These are phyloP conservation scores for Iguana delicatissima DNA, from an alignment of 2,797 vertebrate species.

Conservation along the genomic window DNA sequence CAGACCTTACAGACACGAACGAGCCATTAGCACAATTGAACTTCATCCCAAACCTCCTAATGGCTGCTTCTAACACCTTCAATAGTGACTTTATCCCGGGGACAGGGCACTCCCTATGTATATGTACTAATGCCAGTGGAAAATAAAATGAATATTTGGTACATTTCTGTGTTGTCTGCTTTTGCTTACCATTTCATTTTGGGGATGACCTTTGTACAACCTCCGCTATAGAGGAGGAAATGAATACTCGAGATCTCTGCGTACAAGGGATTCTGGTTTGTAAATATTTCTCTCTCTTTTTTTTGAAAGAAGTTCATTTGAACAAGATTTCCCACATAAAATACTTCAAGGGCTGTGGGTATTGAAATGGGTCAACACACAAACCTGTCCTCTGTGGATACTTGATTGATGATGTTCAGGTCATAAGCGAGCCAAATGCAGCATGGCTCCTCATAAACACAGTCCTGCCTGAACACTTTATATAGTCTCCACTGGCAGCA, in stretches of 20 bases:
- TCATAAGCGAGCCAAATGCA: neutral
- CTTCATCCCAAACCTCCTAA: no score
- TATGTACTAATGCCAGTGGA: neutral
- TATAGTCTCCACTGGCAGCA: constrained; percentile 11
- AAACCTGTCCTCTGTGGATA: constrained; percentile 46
- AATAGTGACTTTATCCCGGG: no score
- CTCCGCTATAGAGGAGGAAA: constrained; percentile 49
- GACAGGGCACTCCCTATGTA: neutral
- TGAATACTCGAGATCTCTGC: constrained; percentile 40
- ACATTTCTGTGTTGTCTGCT: constrained; percentile 26
- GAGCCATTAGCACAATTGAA: no score
- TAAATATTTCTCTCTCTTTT: constrained; percentile 40
- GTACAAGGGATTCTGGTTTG: neutral
- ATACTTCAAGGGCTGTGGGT: constrained; percentile 34
- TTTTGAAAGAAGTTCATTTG: constrained; percentile 23
- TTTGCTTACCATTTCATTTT: constrained; percentile 3
- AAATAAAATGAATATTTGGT: constrained; percentile 32
- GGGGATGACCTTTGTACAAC: neutral
- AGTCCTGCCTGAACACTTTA: neutral
- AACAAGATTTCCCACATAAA: constrained; percentile 37
- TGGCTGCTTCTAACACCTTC: no score
- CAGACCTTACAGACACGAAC: no score
- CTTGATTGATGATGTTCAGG: constrained; percentile 2
- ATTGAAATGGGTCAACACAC: constrained; percentile 41
- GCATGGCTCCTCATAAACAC: constrained; percentile 6